Conservation (phyloP, 1,140 invertebrate species). For the Drosophila albomicans region DNA sequence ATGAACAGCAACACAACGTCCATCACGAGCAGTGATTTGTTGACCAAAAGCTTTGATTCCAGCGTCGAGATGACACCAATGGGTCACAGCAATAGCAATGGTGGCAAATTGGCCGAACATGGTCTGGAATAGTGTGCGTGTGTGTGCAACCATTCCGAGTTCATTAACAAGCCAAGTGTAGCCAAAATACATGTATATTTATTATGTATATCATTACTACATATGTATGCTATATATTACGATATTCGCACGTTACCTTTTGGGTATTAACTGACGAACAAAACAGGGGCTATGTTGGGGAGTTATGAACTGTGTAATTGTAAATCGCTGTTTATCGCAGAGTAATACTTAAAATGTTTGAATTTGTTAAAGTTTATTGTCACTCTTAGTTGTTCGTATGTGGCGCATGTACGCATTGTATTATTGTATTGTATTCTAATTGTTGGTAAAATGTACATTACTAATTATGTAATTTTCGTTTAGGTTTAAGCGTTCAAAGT, state of each 20-base stretch:
- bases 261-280: constrained; percentile 57
- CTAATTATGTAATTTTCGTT: constrained; percentile 49
- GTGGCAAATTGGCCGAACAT: constrained; percentile 64
- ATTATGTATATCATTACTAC: constrained; percentile 19
- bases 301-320: constrained; percentile 21
- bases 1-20: constrained; percentile 78
- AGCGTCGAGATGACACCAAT: constrained; percentile 72
- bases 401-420: constrained; percentile 37
- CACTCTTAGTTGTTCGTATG: constrained; percentile 55
- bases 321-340: constrained; percentile 16
- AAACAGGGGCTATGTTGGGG: constrained; percentile 33
- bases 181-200: constrained; percentile 57
- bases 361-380: constrained; percentile 56
- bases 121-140: constrained; percentile 52
- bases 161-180: constrained; percentile 52
- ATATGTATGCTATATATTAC: constrained; percentile 3
- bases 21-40: constrained; percentile 77
- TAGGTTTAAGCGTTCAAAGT: constrained; percentile 48
- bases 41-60: constrained; percentile 83
- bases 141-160: constrained; percentile 30
- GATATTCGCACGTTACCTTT: constrained; percentile 48
- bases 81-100: constrained; percentile 72
- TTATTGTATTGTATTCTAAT: constrained; percentile 55
- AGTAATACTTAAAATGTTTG: constrained; percentile 44
- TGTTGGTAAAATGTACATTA: constrained; percentile 58